Evolutionary conservation across 2,113 vertebrate genomes (phyloP).

Genomic region (Paradisaea rubra): DNA sequence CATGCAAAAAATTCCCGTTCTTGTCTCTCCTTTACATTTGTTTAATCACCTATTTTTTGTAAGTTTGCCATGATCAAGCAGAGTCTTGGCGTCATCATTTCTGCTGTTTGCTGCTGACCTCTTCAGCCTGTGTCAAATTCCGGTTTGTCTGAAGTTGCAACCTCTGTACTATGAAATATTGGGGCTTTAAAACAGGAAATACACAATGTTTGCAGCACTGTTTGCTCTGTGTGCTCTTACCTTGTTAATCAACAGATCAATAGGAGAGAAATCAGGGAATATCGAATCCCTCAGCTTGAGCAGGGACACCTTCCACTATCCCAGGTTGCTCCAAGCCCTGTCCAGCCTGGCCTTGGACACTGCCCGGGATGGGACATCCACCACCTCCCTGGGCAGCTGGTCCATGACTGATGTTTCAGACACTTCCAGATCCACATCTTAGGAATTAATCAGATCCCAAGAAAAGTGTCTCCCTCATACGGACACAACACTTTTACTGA

Average conservation of each 20-base stretch:
- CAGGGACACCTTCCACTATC: not conserved
- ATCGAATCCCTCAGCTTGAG: not conserved
- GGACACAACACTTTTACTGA: not conserved
- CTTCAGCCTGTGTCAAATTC: not conserved
- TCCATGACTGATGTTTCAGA: not conserved
- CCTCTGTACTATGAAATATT: not conserved
- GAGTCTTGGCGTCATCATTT: not conserved
- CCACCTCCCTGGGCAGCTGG: not conserved
- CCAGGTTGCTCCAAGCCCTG: not conserved
- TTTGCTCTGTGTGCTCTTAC: not conserved
- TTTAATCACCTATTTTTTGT: not conserved
- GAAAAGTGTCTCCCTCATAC: not conserved
- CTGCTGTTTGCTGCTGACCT: not conserved
- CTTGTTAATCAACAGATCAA: not conserved
- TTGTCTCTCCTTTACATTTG: not conserved
- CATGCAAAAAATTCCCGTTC: not conserved
- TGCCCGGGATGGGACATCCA: not conserved
- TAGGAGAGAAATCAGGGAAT: not conserved
- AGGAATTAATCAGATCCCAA: not conserved
- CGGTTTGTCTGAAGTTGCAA: not conserved
- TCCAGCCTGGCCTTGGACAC: not conserved
- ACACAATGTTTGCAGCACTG: not conserved
- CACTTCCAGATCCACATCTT: not conserved
- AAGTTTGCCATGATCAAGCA: not conserved
- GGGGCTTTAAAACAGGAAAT: not conserved